These are phyloP conservation scores for Actenoides hombroni DNA, from an alignment of 2,113 vertebrate species.

Conservation along the genomic window DNA sequence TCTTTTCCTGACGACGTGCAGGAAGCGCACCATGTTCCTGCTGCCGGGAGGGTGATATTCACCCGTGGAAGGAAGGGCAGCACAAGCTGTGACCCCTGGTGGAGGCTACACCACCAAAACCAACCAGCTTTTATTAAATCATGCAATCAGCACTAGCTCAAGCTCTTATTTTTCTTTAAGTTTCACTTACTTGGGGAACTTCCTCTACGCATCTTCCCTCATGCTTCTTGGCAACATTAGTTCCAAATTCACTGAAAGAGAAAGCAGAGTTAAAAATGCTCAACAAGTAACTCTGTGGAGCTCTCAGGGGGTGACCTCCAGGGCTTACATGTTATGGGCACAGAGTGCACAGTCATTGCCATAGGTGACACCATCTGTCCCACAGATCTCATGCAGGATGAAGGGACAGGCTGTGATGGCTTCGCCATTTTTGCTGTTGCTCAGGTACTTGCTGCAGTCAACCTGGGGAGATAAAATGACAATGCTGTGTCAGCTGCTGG, in stretches of 20 bases:
- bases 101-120: background rate
- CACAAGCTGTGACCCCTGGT: fast-evolving
- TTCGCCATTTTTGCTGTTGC: fast-evolving
- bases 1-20: background rate
- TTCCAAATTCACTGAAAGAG: background rate
- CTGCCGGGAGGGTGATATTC: background rate
- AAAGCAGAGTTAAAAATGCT: background rate
- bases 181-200: background rate
- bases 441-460: background rate
- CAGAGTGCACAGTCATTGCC: constrained; percentile 36
- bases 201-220: background rate
- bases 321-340: constrained; percentile 49
- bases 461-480: background rate
- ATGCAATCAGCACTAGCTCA: background rate
- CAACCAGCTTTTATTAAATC: background rate
- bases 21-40: background rate
- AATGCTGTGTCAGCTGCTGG: background rate
- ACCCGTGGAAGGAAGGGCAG: background rate
- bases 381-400: constrained; percentile 28
- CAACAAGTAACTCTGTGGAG: fast-evolving
- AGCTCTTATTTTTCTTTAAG: background rate
- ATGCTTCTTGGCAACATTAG: constrained; percentile 28
- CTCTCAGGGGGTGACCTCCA: background rate
- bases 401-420: background rate
- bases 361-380: constrained; percentile 1